These are phyloP conservation scores for Strigops habroptila DNA, from an alignment of 2,113 vertebrate species.

Conservation along the genomic window DNA sequence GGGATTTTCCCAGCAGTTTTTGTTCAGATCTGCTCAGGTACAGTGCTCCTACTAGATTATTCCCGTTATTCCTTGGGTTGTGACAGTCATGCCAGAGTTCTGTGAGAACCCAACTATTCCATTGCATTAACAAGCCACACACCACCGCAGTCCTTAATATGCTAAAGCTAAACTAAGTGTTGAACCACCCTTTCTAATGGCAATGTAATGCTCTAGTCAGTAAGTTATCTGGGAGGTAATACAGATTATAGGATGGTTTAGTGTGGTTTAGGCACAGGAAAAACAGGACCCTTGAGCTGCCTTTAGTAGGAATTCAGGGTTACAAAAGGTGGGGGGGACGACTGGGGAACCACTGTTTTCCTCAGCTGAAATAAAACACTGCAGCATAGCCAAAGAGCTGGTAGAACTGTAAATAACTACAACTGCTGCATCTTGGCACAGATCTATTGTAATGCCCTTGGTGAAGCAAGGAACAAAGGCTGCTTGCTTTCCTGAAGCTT, in stretches of 20 bases:
- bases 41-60: not conserved
- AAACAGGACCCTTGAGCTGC: not conserved
- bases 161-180: not conserved
- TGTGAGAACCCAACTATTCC: not conserved
- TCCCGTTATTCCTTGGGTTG: not conserved
- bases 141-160: not conserved
- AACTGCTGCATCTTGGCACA: not conserved
- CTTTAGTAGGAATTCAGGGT: not conserved
- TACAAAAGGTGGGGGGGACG: not conserved
- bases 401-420: not conserved
- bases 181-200: not conserved
- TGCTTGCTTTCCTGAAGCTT: not conserved
- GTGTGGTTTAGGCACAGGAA: not conserved
- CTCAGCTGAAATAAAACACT: not conserved
- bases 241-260: not conserved
- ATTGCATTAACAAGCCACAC: not conserved
- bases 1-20: slow-evolving; percentile 88
- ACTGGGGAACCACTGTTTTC: not conserved
- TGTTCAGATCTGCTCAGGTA: slow-evolving; percentile 80
- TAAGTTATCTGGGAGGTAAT: not conserved
- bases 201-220: not conserved
- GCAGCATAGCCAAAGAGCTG: not conserved
- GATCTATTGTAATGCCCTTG: not conserved
- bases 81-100: not conserved
- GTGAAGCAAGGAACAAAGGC: not conserved